Conservation (phyloP, 2,113 vertebrate genomes). For the human region GRCh38 chr15:30902001-30902500, state of each 20-base stretch:
- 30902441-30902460: not conserved
- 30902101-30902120: not conserved
- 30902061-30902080: not conserved
- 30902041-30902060: not conserved
- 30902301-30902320: not conserved
- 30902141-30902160: not conserved
- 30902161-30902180: not conserved
- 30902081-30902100: not conserved
- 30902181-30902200: not conserved
- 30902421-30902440: not conserved
- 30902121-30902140: not conserved
- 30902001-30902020: not conserved
- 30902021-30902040: not conserved
- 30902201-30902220: not conserved
- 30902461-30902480: not conserved
- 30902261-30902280: not conserved
- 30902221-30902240: not conserved
- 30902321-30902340: too few relatives aligned
- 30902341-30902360: not conserved
- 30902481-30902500: not conserved
- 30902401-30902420: not conserved
- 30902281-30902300: not conserved
- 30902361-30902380: too few relatives aligned
- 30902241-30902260: not conserved
- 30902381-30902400: not conserved